Conservation (phyloP, 2,888 invertebrate species). For the Eulithis testata region DNA sequence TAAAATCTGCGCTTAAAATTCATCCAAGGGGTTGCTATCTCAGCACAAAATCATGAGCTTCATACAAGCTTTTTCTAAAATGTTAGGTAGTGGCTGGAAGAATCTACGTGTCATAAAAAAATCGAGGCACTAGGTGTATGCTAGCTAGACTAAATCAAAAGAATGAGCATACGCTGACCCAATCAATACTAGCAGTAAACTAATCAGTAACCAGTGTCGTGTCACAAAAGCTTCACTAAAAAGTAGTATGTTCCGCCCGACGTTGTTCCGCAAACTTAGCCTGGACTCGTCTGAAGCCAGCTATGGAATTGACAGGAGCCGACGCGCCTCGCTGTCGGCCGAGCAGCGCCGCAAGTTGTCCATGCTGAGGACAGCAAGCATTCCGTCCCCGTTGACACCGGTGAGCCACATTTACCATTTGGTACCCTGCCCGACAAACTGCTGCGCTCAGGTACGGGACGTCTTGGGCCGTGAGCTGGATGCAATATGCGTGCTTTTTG, state of each 20-base stretch:
- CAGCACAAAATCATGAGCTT: too few species aligned
- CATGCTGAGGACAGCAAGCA: conserved; percentile 71
- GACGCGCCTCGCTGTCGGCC: conserved; percentile 74
- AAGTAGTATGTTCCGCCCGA: conserved; percentile 69
- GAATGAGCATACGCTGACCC: not conserved
- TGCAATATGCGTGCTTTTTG: conserved; percentile 31
- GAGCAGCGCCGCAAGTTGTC: conserved; percentile 76
- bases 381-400: conserved; percentile 73
- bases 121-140: too few species aligned
- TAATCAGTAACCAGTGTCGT: conserved; percentile 5
- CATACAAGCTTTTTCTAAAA: too few species aligned
- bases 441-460: conserved; percentile 77
- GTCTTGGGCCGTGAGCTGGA: conserved; percentile 24
- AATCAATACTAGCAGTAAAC: not conserved
- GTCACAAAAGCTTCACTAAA: conserved; percentile 26
- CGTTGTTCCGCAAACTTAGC: conserved; percentile 68
- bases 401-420: conserved; percentile 85
- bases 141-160: not conserved
- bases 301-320: conserved; percentile 77
- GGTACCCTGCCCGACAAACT: conserved; percentile 82
- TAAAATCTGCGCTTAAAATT: too few species aligned
- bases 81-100: too few species aligned
- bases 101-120: too few species aligned
- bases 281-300: conserved; percentile 67
- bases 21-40: too few species aligned